Conservation (phyloP, 2,797 vertebrate species). For the Epinephelus malabaricus region DNA sequence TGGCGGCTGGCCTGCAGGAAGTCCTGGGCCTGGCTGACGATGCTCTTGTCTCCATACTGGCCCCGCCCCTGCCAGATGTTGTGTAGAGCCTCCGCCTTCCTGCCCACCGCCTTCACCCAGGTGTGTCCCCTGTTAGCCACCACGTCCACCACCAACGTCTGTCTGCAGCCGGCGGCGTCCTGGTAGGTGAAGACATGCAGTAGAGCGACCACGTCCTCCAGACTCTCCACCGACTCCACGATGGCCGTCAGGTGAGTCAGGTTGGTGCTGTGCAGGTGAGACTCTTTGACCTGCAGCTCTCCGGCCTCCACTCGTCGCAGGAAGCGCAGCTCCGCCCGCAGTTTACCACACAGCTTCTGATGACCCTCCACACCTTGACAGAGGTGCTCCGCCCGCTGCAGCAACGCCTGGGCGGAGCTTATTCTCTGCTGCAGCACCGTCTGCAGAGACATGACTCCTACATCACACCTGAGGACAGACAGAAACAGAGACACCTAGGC, state of each 20-base stretch:
- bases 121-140: conserved; percentile 94
- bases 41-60: conserved; percentile 95
- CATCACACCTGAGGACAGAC: no score
- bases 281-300: conserved; percentile 91
- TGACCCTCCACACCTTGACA: conserved; percentile 90
- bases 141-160: conserved; percentile 94
- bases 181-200: conserved; percentile 92
- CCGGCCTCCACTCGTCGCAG: conserved; percentile 90
- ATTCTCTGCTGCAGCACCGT: conserved; percentile 90
- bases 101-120: conserved; percentile 96
- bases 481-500: no score
- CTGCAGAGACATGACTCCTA: conserved; percentile 61
- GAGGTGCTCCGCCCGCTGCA: conserved; percentile 90
- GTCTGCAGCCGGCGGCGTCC: conserved; percentile 84
- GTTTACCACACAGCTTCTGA: conserved; percentile 92
- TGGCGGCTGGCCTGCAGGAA: conserved; percentile 93
- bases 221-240: conserved; percentile 91
- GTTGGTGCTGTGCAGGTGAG: conserved; percentile 96
- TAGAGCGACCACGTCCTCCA: conserved; percentile 90
- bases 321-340: conserved; percentile 95
- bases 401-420: conserved; percentile 87
- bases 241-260: conserved; percentile 94
- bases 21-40: conserved; percentile 92
- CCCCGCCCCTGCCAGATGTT: conserved; percentile 98
- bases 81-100: conserved; percentile 96